A percentile compares a stretch with the other conserved stretches of the same genome.
phyloP scores from a whole-genome alignment of 2,888 invertebrate genomes.

The Zaprionus lineosus region DNA sequence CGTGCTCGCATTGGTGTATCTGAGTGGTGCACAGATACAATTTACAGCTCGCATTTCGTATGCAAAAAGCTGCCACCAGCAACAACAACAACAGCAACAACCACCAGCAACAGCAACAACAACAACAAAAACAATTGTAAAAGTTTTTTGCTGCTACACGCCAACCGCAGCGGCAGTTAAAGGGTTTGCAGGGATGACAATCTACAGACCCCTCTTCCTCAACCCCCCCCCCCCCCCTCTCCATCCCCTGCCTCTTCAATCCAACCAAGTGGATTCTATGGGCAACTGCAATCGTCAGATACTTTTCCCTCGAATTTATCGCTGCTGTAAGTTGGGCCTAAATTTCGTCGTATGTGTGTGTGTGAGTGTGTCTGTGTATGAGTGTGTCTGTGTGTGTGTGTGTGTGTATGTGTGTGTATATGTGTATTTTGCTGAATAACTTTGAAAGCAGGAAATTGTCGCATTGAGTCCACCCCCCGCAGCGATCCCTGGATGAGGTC shows the following conservation, averaged over 20 bases:
- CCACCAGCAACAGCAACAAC: slow-evolving; percentile 18
- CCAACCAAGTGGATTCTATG: no score
- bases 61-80: slow-evolving; percentile 65
- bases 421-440: slow-evolving; percentile 32
- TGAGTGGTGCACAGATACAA: slow-evolving; percentile 79
- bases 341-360: slow-evolving; percentile 25
- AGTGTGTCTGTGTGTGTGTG: slow-evolving; percentile 5
- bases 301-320: slow-evolving; percentile 80
- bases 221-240: neutral
- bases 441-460: slow-evolving; percentile 75
- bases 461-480: slow-evolving; percentile 51
- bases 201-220: neutral
- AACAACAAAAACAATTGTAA: slow-evolving; percentile 22
- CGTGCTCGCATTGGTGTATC: slow-evolving; percentile 67
- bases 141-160: slow-evolving; percentile 56
- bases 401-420: neutral
- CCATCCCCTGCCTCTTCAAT: no score
- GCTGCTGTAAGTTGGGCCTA: slow-evolving; percentile 79
- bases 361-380: slow-evolving; percentile 22
- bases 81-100: slow-evolving; percentile 5
- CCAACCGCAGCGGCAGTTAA: slow-evolving; percentile 52
- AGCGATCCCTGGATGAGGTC: slow-evolving; percentile 16
- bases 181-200: neutral
- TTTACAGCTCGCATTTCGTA: slow-evolving; percentile 79
- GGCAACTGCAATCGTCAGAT: slow-evolving; percentile 63